Evolutionary conservation across 2,113 vertebrate genomes (phyloP).

Genomic region (Guaruba guarouba): DNA sequence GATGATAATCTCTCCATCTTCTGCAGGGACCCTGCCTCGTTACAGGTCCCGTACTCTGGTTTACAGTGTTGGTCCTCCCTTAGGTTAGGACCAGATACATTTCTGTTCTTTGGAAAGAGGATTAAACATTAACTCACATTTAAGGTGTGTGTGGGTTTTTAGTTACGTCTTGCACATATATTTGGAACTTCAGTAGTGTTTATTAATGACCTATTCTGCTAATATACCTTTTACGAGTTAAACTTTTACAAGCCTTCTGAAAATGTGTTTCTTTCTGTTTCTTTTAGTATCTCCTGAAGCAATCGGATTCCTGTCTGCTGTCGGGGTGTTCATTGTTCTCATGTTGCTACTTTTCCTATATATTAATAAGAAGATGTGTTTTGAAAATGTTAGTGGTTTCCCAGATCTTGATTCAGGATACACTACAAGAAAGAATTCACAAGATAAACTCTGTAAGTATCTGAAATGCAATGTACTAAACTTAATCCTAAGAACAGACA

Average conservation of each 20-base stretch:
- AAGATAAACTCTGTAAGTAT: slow-evolving; percentile 84
- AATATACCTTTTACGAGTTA: neutral
- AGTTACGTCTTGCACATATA: neutral
- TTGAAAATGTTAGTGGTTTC: slow-evolving; percentile 88
- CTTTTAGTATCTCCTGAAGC: slow-evolving; percentile 95
- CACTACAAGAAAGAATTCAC: slow-evolving; percentile 79
- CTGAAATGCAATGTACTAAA: neutral
- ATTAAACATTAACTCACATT: neutral
- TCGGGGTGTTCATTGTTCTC: slow-evolving; percentile 91
- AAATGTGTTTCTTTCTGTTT: slow-evolving; percentile 54
- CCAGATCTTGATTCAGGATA: slow-evolving; percentile 88
- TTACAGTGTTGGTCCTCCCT: neutral
- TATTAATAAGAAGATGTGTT: slow-evolving; percentile 95
- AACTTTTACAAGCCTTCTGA: neutral
- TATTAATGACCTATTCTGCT: neutral
- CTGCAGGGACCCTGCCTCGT: neutral
- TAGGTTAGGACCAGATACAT: neutral
- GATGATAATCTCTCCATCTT: neutral
- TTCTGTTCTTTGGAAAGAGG: neutral
- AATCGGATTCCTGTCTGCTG: slow-evolving; percentile 92
- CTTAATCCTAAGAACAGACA: neutral
- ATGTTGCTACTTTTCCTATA: slow-evolving; percentile 94
- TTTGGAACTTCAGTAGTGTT: neutral
- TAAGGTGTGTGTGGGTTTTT: neutral
- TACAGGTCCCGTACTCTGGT: neutral